Evolutionary conservation across 1,140 invertebrate species (phyloP).

Genomic region (Diorhabda sublineata): DNA sequence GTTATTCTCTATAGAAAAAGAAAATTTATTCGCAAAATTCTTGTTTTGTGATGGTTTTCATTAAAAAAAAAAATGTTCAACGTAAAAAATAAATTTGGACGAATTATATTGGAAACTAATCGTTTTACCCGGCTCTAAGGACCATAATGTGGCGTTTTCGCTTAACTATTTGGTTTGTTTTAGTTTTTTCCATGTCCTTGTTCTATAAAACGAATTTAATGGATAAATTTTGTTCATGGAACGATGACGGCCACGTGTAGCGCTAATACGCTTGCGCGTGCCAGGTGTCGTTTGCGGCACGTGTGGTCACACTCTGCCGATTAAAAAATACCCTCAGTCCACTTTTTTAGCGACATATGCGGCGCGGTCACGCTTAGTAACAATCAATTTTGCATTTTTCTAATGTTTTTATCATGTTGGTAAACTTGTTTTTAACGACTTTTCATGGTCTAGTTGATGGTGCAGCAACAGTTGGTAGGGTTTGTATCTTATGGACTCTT

Average conservation of each 20-base stretch:
- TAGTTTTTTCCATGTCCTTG: no score
- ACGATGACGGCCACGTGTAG: conserved; percentile 6
- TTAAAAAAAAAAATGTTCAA: no score
- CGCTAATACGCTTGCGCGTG: conserved; percentile 11
- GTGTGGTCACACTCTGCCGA: conserved; percentile 10
- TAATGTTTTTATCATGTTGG: conserved; percentile 15
- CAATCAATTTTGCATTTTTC: conserved; percentile 21
- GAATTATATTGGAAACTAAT: no score
- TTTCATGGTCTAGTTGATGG: conserved; percentile 9
- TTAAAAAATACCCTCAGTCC: neutral
- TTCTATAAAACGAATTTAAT: no score
- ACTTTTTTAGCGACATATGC: conserved; percentile 10
- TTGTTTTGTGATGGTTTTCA: no score
- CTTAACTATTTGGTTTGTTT: no score
- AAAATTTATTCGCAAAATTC: no score
- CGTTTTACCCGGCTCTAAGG: no score
- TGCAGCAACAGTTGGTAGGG: conserved; percentile 16
- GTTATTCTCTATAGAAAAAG: no score
- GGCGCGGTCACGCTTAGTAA: conserved; percentile 9
- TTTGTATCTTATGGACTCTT: conserved; percentile 8
- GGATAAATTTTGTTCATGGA: no score
- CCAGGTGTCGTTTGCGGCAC: conserved; percentile 17
- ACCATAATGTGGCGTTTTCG: no score
- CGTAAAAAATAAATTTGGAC: no score
- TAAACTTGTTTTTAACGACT: conserved; percentile 18